These are phyloP conservation scores for Molossus molossus DNA, from an alignment of 2,797 vertebrate genomes.

Conservation along the genomic window DNA sequence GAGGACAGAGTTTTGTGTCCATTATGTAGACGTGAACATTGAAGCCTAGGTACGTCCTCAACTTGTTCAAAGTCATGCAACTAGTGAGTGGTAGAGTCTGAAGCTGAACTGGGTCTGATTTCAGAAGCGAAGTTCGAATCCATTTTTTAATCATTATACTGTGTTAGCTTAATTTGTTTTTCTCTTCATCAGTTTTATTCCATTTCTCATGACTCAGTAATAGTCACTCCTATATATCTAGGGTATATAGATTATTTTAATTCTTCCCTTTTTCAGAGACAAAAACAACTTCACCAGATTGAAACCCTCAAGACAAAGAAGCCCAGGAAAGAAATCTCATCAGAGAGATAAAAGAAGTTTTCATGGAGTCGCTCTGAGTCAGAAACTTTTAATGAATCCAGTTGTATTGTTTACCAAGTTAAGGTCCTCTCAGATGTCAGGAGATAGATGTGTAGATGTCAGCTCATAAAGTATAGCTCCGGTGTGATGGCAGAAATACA, in stretches of 20 bases:
- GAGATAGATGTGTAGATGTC: conserved; percentile 73
- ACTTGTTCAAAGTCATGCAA: neutral
- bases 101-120: neutral
- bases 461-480: conserved; percentile 67
- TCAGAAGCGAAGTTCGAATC: conserved; percentile 30
- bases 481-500: conserved; percentile 8
- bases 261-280: conserved; percentile 20
- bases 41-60: neutral
- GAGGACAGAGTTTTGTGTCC: neutral
- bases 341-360: conserved; percentile 75
- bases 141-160: neutral
- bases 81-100: neutral
- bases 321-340: conserved; percentile 68
- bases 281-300: conserved; percentile 52
- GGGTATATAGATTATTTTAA: conserved; percentile 64
- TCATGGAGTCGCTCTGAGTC: conserved; percentile 48
- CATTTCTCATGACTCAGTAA: conserved; percentile 23
- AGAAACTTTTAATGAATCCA: conserved; percentile 79
- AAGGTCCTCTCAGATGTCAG: conserved; percentile 75
- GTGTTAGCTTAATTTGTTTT: neutral
- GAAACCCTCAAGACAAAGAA: conserved; percentile 68
- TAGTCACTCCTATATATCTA: neutral
- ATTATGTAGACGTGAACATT: neutral
- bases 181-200: conserved; percentile 53
- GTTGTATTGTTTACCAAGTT: conserved; percentile 77